Evolutionary conservation across 2,797 vertebrate genomes (phyloP).

Genomic region (Sebastes baramenuke): DNA sequence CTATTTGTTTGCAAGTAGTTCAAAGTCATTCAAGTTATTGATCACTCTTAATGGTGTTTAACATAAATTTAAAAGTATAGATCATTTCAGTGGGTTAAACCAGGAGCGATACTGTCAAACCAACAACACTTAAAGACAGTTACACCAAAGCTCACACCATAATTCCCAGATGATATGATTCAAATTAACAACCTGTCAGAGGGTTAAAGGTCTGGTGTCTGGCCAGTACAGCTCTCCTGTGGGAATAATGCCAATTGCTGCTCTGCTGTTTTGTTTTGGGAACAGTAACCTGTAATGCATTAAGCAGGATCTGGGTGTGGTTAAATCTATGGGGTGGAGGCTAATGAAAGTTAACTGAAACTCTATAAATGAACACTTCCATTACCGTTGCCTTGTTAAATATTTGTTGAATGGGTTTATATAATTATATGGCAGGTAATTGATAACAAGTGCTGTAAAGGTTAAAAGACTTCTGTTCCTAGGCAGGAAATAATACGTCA

Average conservation of each 20-base stretch:
- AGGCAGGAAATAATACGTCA: background rate
- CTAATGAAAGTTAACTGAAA: background rate
- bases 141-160: background rate
- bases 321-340: background rate
- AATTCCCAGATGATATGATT: background rate
- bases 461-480: background rate
- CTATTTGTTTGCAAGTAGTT: background rate
- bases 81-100: background rate
- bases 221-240: background rate
- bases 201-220: slow-evolving; percentile 1
- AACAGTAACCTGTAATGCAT: background rate
- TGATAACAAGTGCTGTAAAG: background rate
- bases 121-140: background rate
- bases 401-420: background rate
- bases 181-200: slow-evolving; percentile 5
- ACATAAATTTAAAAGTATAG: background rate
- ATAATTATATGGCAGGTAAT: background rate
- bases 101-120: background rate
- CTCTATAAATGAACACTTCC: background rate
- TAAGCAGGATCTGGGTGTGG: slow-evolving; percentile 19
- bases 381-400: background rate
- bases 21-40: background rate
- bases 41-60: background rate
- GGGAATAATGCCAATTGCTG: background rate
- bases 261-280: background rate